Conservation (phyloP, 2,888 invertebrate species). For the Nymphalis urticae region DNA sequence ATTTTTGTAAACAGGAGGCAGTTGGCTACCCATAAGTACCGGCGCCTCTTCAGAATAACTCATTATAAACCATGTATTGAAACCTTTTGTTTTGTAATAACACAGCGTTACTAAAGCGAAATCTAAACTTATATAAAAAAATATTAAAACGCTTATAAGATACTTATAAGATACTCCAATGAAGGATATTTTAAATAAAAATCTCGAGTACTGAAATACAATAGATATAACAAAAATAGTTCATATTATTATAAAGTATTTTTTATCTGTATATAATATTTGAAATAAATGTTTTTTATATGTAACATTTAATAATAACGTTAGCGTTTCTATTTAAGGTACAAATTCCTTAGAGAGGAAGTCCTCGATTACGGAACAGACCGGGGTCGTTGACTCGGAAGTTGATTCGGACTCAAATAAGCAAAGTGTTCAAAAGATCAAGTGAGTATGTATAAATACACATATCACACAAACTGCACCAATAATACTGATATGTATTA, state of each 20-base stretch:
- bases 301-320: not conserved
- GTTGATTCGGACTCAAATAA: constrained; percentile 37
- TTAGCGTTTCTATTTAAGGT: constrained; percentile 48
- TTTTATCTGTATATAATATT: no score
- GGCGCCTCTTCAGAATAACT: constrained; percentile 73
- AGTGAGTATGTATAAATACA: constrained; percentile 40
- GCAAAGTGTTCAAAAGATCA: constrained; percentile 36
- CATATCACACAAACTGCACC: no score
- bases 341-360: constrained; percentile 65
- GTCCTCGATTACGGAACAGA: constrained; percentile 56
- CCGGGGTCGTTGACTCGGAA: constrained; percentile 23
- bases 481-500: not conserved
- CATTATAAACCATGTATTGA: no score
- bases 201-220: no score
- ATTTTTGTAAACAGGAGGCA: constrained; percentile 87
- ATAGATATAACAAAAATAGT: no score
- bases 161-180: no score
- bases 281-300: not conserved
- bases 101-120: no score
- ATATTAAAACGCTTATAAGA: no score
- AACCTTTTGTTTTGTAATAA: no score
- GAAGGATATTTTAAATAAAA: no score
- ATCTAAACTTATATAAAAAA: no score
- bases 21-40: constrained; percentile 86
- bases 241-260: no score